Evolutionary conservation across 2,113 vertebrate genomes (phyloP), one percentile per base, ranked within the genome.

Genomic region (Trichomycterus rosablanca): DNA sequence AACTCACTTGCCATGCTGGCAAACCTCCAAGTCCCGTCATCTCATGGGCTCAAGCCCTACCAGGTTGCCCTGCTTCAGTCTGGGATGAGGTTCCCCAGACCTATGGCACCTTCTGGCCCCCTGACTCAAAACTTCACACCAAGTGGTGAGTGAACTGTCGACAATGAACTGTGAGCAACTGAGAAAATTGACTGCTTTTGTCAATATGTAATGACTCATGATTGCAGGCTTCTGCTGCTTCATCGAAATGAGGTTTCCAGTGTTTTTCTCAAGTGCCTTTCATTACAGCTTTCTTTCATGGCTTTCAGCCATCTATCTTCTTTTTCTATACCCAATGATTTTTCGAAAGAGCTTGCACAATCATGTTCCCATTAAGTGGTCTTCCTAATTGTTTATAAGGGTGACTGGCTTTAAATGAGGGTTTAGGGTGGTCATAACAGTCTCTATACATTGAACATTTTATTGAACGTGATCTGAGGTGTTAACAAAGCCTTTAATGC

Each of bases 1-100:
- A 81, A 66, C 71, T 73, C 87, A 9, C 19, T 92, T 81, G 84
- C 87, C 35, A 63, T 91, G 20, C 68, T 88, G 67, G 84, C 45
- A 14, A 80, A 83, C 37, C 90, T 91, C 78, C 81, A 74, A 44
- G 77, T 81, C 3, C 82, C 82, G 0, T 53, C 71, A 5, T 23
- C 35, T 0, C 72, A 67, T 1, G 57, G 81, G 0, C 14, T 87
- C 72, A 86, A 91, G 54, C 87, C 84, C 75, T 84, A 88, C 52
- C 88, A 87, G 16, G 35, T 51, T 4, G 30, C 54, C 4, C n/a
- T 73, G 34, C 63, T 68, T 23, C 35, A 80, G 50, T 70, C 71
- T 12, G 75, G 78, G 60, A 74, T 88, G 75, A 83, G 86, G 70
- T 56, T 88, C 0, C 60, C 83, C 3, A 81, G 83, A 20, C 66